Base-by-base conservation (phyloP, 2,797 vertebrate species). In the Rhinichthys osculus region DNA sequence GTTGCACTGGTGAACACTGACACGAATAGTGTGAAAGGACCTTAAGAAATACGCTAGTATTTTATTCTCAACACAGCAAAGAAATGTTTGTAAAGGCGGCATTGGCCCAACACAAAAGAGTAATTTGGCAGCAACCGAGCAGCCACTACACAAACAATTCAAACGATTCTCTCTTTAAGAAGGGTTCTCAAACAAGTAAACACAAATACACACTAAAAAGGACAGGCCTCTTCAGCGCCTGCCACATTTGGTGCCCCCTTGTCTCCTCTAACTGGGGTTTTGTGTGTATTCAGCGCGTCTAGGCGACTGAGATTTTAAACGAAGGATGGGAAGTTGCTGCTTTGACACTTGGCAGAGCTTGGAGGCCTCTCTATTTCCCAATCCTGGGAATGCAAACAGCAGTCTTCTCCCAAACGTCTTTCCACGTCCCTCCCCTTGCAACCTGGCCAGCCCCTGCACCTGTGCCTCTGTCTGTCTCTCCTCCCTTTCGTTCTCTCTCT, bases 361-460 rank as follows among this genome's bases (percentile, higher is more conserved):
- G 33, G 52, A 85, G 23, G 80, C 86, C 85, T 87, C 76, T 57
- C 86, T 85, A 85, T 92, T 91, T 93, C 91, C 86, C 90, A 89
- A 93, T 92, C 94, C 93, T 95, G 95, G 95, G 95, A 95, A 96
- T 91, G 90, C 94, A 95, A 95, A 95, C 95, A 94, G 85, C 89
- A 89, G 88, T 80, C 77, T 84, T 83, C 92, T 95, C 95, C 93
- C 95, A 95, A 94, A 92, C 90, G 91, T 90, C 93, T 94, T 89
- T 86, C 91, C 64, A 44, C 38, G 69, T 59, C 73, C 77, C 59
- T 84, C 78, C 87, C 83, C 82, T 64, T 84, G 81, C 70, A 94
- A 93, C 93, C 93, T 93, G 94, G 91, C 90, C 93, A 90, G 89
- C 91, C 89, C 91, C 91, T 79, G 90, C 95, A 95, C 94, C 95